Conservation (phyloP, 2,113 vertebrate species). For the Ellobius talpinus region DNA sequence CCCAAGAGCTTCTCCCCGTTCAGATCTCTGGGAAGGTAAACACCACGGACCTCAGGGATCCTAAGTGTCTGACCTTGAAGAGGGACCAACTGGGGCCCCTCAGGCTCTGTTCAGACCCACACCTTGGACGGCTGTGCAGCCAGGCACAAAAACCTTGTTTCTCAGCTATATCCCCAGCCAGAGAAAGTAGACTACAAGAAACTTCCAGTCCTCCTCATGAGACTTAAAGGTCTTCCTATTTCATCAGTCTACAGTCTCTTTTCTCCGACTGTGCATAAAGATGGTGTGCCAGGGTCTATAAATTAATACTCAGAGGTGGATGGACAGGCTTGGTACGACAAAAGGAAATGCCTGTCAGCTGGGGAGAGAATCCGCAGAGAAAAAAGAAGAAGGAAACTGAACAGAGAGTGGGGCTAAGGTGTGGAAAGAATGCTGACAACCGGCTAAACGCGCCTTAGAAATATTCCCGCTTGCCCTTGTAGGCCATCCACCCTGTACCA, state of each 20-base stretch:
- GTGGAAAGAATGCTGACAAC: constrained; percentile 1
- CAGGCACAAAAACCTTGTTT: constrained; percentile 62
- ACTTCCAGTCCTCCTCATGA: constrained; percentile 80
- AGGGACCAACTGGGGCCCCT: constrained; percentile 49
- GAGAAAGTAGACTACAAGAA: constrained; percentile 75
- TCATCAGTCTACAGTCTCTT: not conserved
- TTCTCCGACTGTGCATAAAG: not conserved
- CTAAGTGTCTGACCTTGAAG: not conserved
- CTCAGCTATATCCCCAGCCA: constrained; percentile 65
- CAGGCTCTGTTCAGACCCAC: constrained; percentile 76
- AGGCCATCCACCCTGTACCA: not conserved
- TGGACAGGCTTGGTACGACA: not conserved
- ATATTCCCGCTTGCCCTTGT: not conserved
- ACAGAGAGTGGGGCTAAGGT: not conserved
- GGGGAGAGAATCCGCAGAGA: not conserved
- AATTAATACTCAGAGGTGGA: constrained; percentile 23
- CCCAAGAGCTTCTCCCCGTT: not conserved
- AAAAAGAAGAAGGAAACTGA: not conserved
- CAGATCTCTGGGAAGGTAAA: constrained; percentile 60
- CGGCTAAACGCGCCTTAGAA: not conserved
- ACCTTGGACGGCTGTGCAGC: constrained; percentile 72
- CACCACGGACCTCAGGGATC: not conserved
- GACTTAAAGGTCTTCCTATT: constrained; percentile 51
- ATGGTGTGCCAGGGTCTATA: not conserved
- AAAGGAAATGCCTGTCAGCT: not conserved